A percentile compares a stretch with the other conserved stretches of the same genome.
Conservation (phyloP, 2,113 vertebrate genomes). For the Plecturocebus donacophilus region DNA sequence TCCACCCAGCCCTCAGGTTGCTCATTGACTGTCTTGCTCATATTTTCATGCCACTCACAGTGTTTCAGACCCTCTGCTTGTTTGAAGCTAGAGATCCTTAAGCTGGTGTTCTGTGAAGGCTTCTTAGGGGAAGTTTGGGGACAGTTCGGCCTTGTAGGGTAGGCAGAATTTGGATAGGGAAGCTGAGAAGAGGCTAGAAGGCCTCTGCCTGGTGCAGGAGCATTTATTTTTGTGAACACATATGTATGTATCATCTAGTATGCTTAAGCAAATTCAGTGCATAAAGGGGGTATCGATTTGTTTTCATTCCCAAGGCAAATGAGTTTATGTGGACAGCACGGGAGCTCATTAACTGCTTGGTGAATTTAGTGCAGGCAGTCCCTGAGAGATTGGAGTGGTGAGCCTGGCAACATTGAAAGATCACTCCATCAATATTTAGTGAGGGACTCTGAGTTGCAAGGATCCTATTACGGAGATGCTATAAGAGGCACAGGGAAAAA, state of each 20-base stretch:
- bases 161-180: not conserved
- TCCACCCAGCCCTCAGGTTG: not conserved
- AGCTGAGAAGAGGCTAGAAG: not conserved
- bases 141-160: not conserved
- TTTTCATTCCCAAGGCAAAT: slow-evolving; percentile 72
- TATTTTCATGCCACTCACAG: not conserved
- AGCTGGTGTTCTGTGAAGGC: not conserved
- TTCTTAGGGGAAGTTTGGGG: not conserved
- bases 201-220: not conserved
- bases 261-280: slow-evolving; percentile 46
- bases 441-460: not conserved
- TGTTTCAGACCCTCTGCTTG: not conserved
- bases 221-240: not conserved
- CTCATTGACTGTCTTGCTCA: not conserved
- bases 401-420: slow-evolving; percentile 25
- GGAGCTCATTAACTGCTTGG: slow-evolving; percentile 62
- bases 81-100: not conserved
- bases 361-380: slow-evolving; percentile 50
- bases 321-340: slow-evolving; percentile 53
- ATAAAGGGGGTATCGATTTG: slow-evolving; percentile 61
- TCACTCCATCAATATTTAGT: slow-evolving; percentile 47
- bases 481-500: not conserved
- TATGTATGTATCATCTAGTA: not conserved
- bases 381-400: slow-evolving; percentile 53
- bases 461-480: slow-evolving; percentile 28